These are phyloP conservation scores for Brachymystax lenok DNA, from an alignment of 2,797 vertebrate species.

Conservation along the genomic window DNA sequence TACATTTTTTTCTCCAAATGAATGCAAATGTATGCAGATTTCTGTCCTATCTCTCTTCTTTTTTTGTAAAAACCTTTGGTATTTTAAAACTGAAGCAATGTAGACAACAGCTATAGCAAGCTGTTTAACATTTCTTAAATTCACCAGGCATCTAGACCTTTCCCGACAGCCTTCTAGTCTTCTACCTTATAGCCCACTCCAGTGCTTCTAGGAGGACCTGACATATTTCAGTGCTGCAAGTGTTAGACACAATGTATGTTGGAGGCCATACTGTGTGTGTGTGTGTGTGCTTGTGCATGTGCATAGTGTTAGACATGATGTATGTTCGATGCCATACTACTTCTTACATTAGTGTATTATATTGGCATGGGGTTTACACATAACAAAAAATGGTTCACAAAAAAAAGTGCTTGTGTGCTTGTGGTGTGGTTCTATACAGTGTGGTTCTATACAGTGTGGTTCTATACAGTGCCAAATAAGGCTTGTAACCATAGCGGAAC, in stretches of 20 bases:
- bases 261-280: not conserved
- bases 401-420: too few species aligned
- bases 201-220: constrained; percentile 52
- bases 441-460: too few species aligned
- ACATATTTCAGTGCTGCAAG: constrained; percentile 65
- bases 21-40: constrained; percentile 84
- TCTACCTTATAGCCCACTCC: constrained; percentile 31
- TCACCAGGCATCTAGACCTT: constrained; percentile 66
- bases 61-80: constrained; percentile 67
- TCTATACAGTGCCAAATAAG: too few species aligned
- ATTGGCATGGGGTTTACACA: too few species aligned
- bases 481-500: too few species aligned
- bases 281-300: too few species aligned
- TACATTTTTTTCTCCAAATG: constrained; percentile 60
- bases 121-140: constrained; percentile 80
- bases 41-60: constrained; percentile 61
- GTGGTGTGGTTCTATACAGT: too few species aligned
- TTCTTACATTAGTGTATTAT: constrained; percentile 46
- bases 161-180: constrained; percentile 69
- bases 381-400: too few species aligned
- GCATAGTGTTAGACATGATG: constrained; percentile 54
- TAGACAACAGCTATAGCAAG: constrained; percentile 66
- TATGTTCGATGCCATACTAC: constrained; percentile 60
- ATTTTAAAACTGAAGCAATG: constrained; percentile 74
- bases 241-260: too few species aligned